Base-by-base conservation (phyloP, 2,888 invertebrate species). In the Altica lythri region DNA sequence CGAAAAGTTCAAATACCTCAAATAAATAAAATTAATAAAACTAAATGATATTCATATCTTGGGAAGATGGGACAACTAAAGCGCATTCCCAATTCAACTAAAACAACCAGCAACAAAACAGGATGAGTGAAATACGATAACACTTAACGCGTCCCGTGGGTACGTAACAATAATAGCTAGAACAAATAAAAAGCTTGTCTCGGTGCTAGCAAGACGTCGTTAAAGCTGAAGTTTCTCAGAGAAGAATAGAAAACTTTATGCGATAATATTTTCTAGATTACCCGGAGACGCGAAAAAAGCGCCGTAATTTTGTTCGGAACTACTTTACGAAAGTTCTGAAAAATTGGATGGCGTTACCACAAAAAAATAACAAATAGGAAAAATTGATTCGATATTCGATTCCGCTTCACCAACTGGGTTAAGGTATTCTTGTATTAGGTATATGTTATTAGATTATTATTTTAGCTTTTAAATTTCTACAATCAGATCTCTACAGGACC, bases 41-140 rank as follows among this genome's bases (percentile, higher is more conserved):
- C 12, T 32, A 49, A 40, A 49, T 40, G 49, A 40, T 40, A 49
- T 49, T 49, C 49, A 42, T 49, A 49, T 40, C 40, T 49, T 10
- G 40, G 49, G 47, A 38, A 19, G 17, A 13, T 17, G 45, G 32
- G 12, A 34, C 13, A 22, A 14, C 22, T 12, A 12, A 22, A 32
- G 45, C 46, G 42, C 42, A 14, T 29, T 45, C 34, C 40, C 45
- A 46, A 34, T 27, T 35, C 17, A 16, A 17, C 25, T 35, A 13
- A 27, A 46, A 45, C 29, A 42, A 50, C 45, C 45, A 53, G 40
- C 43, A 43, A 50, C 55, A 55, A 49, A 43, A 50, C 55, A 55
- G 55, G 51, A 55, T 47, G 51, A 50, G 38, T 50, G 57, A 57
- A 57, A 57, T 42, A 45, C 46, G 57, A 57, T 57, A 57, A 50